Percentiles rank a stretch among this genome's conserved stretches.
These are phyloP conservation scores for Brachypalpus laphriformis DNA, from an alignment of 2,888 invertebrate species.

Conservation along the genomic window DNA sequence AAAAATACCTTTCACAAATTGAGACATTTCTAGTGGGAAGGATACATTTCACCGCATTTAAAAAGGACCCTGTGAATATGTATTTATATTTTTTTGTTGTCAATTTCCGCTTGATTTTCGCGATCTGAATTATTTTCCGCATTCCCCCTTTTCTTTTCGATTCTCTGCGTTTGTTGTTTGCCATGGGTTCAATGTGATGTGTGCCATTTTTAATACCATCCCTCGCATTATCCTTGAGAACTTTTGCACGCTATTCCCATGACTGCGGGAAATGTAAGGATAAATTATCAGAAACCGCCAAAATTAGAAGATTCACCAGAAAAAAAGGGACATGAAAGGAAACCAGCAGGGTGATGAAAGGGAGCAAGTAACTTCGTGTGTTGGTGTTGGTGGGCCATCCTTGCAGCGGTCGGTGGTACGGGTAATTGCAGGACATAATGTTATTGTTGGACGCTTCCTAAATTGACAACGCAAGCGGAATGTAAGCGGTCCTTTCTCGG, in stretches of 20 bases:
- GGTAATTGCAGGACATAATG: conserved; percentile 68
- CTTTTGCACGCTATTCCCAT: conserved; percentile 62
- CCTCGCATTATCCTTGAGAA: conserved; percentile 61
- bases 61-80: conserved; percentile 1
- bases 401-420: conserved; percentile 57
- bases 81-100: conserved; percentile 4
- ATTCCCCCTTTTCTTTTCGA: conserved; percentile 11
- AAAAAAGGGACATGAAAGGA: conserved; percentile 40
- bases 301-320: conserved; percentile 63
- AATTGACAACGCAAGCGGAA: conserved; percentile 72
- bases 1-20: conserved; percentile 36
- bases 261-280: conserved; percentile 13
- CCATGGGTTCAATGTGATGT: conserved; percentile 33
- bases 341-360: conserved; percentile 38
- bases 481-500: conserved; percentile 65
- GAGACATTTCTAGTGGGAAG: conserved; percentile 64
- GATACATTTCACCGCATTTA: conserved; percentile 19
- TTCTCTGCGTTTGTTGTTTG: neutral
- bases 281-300: conserved; percentile 70
- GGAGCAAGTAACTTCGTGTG: conserved; percentile 32
- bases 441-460: conserved; percentile 64
- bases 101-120: conserved; percentile 64
- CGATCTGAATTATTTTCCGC: conserved; percentile 55
- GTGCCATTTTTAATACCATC: conserved; percentile 60
- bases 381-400: conserved; percentile 46